phyloP scores from a whole-genome alignment of 1,140 invertebrate genomes.

The Pogonus chalceus region DNA sequence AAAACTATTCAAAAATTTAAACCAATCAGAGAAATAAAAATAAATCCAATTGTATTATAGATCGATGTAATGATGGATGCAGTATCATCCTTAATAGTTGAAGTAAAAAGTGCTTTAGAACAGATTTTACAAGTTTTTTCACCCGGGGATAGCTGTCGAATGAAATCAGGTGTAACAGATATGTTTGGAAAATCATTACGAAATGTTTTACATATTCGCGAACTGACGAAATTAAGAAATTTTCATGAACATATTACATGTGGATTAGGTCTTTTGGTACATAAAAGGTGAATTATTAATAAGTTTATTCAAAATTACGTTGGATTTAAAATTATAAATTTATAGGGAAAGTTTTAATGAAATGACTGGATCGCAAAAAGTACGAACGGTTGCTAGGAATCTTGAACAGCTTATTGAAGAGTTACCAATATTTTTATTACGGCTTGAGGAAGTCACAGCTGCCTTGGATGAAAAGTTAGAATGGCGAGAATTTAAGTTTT shows the following conservation, averaged over 20 bases:
- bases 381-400: conserved; percentile 47
- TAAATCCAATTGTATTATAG: conserved; percentile 27
- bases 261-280: conserved; percentile 37
- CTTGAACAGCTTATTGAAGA: conserved; percentile 51
- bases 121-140: conserved; percentile 40
- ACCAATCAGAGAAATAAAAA: too few relatives aligned
- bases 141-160: conserved; percentile 25
- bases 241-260: conserved; percentile 42
- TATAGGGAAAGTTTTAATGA: conserved; percentile 47
- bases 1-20: conserved; percentile 14
- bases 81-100: conserved; percentile 39
- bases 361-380: conserved; percentile 47
- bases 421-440: conserved; percentile 49
- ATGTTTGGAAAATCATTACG: conserved; percentile 39
- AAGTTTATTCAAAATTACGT: not conserved
- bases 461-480: conserved; percentile 52
- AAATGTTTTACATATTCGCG: conserved; percentile 38
- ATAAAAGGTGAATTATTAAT: conserved; percentile 33
- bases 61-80: conserved; percentile 44
- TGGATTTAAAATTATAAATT: not conserved
- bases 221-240: conserved; percentile 42
- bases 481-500: conserved; percentile 60
- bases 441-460: conserved; percentile 49
- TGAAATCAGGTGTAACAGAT: conserved; percentile 26
- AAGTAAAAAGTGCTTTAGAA: conserved; percentile 42